These are phyloP conservation scores for Dermochelys coriacea DNA, from an alignment of 2,797 vertebrate genomes.

Conservation along the genomic window DNA sequence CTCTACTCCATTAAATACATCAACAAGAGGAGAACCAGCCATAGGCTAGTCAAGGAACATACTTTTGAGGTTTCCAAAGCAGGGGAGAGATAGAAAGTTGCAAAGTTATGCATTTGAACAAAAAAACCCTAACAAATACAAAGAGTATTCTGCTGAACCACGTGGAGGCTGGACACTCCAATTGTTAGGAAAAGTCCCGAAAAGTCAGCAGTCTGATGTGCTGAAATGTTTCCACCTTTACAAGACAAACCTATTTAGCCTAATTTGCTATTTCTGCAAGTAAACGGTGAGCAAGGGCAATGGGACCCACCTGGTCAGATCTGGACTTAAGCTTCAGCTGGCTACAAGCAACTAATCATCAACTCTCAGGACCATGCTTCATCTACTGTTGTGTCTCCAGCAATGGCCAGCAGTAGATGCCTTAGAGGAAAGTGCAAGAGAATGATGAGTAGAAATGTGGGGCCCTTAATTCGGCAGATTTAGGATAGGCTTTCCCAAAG, in stretches of 20 bases:
- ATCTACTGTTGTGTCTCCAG: neutral
- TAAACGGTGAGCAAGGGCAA: neutral
- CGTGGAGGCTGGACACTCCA: neutral
- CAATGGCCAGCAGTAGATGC: neutral
- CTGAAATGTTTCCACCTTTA: neutral
- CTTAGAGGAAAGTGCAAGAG: neutral
- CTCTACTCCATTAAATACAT: conserved; percentile 17
- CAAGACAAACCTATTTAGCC: neutral
- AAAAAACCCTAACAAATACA: neutral
- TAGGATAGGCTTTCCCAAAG: neutral
- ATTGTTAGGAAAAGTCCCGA: neutral
- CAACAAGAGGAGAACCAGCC: neutral
- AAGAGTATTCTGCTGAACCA: neutral
- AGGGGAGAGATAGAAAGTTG: neutral
- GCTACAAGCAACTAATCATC: neutral
- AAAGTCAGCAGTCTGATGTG: neutral
- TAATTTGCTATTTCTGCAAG: neutral
- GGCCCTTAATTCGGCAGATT: accelerated
- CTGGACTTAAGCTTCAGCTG: neutral
- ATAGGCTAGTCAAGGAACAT: neutral
- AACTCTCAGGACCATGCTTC: neutral
- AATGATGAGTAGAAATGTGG: neutral
- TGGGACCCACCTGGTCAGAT: too few species aligned
- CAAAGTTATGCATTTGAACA: neutral
- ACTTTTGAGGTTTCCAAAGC: neutral